A percentile compares a stretch with the other conserved stretches of the same genome.
phyloP scores from a whole-genome alignment of 2,113 vertebrate genomes.

The Myotis brandtii region DNA sequence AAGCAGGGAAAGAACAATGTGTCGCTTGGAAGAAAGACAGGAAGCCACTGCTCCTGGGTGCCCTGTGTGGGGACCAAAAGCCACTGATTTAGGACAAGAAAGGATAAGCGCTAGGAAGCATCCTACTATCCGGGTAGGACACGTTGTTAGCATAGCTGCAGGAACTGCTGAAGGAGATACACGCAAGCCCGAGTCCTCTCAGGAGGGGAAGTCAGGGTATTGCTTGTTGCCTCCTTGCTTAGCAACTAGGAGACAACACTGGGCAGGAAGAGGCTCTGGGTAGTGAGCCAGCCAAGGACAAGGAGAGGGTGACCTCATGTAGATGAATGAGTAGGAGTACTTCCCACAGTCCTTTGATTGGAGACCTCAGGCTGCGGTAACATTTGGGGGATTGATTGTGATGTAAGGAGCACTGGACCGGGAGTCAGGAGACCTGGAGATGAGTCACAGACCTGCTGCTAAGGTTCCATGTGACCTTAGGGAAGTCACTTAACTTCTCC shows the following conservation, averaged over 20 bases:
- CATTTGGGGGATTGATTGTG: neutral
- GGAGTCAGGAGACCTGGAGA: neutral
- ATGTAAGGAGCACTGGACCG: neutral
- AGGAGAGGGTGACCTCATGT: neutral
- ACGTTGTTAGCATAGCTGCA: neutral
- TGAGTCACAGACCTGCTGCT: neutral
- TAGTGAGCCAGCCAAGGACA: neutral
- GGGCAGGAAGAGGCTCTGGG: neutral
- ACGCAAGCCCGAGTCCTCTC: neutral
- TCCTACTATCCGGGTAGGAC: neutral
- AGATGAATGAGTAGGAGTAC: neutral
- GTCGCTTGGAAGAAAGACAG: neutral
- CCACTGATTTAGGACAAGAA: neutral
- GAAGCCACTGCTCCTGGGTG: neutral
- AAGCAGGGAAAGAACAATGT: neutral
- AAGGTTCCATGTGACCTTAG: neutral
- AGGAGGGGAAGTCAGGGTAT: neutral
- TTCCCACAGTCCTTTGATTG: neutral
- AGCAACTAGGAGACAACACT: neutral
- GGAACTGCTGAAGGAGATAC: neutral
- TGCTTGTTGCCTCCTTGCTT: neutral
- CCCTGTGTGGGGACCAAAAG: neutral
- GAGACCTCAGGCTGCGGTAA: neutral
- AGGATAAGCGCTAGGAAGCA: neutral
- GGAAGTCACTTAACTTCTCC: slow-evolving; percentile 28